These are phyloP conservation scores for Eristalinus sepulchralis DNA, from an alignment of 2,888 invertebrate species.

Conservation along the genomic window DNA sequence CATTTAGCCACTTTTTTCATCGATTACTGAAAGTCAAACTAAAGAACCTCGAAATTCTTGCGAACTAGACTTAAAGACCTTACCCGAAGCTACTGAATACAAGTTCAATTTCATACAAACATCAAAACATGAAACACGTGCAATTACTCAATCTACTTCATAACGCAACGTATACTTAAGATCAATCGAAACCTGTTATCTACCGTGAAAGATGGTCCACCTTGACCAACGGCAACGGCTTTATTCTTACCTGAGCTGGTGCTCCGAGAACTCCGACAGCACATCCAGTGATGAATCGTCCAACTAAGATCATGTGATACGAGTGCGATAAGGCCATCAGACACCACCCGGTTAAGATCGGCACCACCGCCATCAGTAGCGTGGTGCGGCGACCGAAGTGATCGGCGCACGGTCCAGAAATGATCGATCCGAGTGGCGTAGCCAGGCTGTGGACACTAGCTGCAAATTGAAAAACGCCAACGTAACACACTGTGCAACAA, in stretches of 20 bases:
- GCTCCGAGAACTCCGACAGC: constrained; percentile 88
- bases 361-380: constrained; percentile 85
- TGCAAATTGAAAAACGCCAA: constrained; percentile 75
- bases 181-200: not conserved
- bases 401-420: constrained; percentile 88
- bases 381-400: constrained; percentile 86
- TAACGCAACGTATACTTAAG: too few species aligned
- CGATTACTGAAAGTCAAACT: too few species aligned
- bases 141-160: not conserved
- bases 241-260: constrained; percentile 85
- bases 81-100: too few species aligned
- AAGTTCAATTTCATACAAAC: too few species aligned
- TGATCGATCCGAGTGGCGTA: constrained; percentile 87
- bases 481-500: not conserved
- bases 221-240: not conserved
- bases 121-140: too few species aligned
- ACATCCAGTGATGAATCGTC: constrained; percentile 87
- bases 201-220: not conserved
- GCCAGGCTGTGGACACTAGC: constrained; percentile 90
- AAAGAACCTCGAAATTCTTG: too few species aligned
- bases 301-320: constrained; percentile 84
- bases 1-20: too few species aligned
- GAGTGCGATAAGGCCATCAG: constrained; percentile 83
- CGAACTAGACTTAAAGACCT: too few species aligned
- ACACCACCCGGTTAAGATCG: constrained; percentile 87